Percentiles rank a stretch among this genome's conserved stretches.
These are phyloP conservation scores for Anthopleura xanthogrammica DNA, from an alignment of 92 coral and sea anemone genomes.

Conservation along the genomic window DNA sequence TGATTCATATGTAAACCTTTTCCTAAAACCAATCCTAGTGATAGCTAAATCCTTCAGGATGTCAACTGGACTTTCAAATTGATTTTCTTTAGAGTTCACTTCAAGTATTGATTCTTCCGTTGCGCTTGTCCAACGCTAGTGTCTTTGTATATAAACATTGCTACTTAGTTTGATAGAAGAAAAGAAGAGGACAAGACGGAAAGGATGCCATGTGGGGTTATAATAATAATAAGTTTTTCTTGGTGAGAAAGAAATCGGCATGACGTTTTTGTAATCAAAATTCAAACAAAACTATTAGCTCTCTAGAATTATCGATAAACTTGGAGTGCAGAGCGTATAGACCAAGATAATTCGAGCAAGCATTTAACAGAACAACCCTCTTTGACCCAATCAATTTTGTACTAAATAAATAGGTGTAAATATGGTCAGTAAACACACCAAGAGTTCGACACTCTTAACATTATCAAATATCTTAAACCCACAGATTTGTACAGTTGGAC, in stretches of 20 bases:
- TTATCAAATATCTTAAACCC: conserved; percentile 19
- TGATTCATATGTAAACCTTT: background rate
- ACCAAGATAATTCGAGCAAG: conserved; percentile 3
- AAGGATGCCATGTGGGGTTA: background rate
- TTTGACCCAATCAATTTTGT: conserved; percentile 54
- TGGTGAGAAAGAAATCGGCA: background rate
- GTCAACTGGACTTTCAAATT: background rate
- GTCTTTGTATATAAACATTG: background rate
- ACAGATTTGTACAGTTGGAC: conserved; percentile 23
- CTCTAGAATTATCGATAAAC: background rate
- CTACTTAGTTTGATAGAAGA: background rate
- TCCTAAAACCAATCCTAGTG: background rate
- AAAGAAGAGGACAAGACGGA: background rate
- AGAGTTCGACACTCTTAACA: conserved; percentile 2
- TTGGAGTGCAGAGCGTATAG: conserved; percentile 4
- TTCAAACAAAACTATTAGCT: background rate
- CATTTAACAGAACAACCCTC: conserved; percentile 19
- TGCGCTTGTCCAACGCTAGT: background rate
- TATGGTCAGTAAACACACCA: conserved; percentile 54
- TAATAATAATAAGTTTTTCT: background rate
- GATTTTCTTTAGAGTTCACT: background rate
- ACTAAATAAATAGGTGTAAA: conserved; percentile 76
- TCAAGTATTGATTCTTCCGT: background rate
- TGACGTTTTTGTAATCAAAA: background rate
- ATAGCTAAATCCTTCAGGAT: background rate